phyloP scores from a whole-genome alignment of 1,140 invertebrate genomes.

The Trypoxylus dichotomus region DNA sequence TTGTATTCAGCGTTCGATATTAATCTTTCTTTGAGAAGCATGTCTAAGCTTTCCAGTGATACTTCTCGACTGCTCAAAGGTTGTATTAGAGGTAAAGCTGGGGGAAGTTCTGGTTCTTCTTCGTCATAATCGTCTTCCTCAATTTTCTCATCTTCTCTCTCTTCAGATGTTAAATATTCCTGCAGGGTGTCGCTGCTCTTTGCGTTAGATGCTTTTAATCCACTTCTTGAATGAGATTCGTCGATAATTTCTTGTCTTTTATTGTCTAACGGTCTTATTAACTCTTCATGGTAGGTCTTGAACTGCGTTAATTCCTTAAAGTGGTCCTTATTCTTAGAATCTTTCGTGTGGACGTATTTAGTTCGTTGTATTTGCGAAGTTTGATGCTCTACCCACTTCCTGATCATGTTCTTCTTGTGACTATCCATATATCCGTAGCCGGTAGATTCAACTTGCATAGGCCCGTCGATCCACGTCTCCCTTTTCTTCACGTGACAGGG shows the following conservation, averaged over 20 bases:
- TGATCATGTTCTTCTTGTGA: conserved; percentile 90
- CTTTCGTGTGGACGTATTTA: conserved; percentile 52
- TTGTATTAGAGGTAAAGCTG: conserved; percentile 73
- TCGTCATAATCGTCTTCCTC: conserved; percentile 72
- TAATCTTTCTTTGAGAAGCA: conserved; percentile 65
- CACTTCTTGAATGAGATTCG: conserved; percentile 61
- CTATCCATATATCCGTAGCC: conserved; percentile 86
- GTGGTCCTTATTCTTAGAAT: conserved; percentile 49
- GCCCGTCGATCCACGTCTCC: conserved; percentile 95
- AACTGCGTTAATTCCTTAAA: conserved; percentile 67
- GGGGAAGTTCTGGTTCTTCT: conserved; percentile 72
- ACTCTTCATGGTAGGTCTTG: conserved; percentile 64
- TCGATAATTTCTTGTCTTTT: conserved; percentile 58
- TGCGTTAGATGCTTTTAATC: conserved; percentile 53
- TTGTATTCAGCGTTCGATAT: conserved; percentile 60
- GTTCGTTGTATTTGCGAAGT: conserved; percentile 72
- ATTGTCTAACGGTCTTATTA: conserved; percentile 55
- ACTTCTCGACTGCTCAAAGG: conserved; percentile 75
- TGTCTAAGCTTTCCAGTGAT: conserved; percentile 75
- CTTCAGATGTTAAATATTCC: conserved; percentile 44
- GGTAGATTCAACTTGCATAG: conserved; percentile 62
- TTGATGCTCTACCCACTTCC: conserved; percentile 92
- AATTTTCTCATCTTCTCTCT: conserved; percentile 48
- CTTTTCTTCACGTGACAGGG: conserved; percentile 71
- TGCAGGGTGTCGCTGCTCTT: conserved; percentile 43